Conservation (phyloP, 2,113 vertebrate genomes). For the Gnathonemus longibarbis region DNA sequence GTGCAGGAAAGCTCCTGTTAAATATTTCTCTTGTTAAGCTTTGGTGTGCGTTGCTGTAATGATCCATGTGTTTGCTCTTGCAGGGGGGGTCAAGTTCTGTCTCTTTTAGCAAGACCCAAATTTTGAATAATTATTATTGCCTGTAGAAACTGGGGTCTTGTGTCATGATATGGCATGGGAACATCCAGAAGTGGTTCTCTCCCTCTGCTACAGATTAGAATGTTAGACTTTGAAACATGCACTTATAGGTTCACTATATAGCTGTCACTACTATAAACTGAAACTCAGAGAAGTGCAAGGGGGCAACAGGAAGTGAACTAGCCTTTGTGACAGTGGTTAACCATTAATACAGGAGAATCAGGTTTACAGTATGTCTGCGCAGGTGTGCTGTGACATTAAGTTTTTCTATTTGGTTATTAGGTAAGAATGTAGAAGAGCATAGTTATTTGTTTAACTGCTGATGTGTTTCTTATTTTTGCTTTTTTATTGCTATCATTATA, state of each 20-base stretch:
- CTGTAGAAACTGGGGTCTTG: not conserved
- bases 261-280: not conserved
- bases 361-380: not conserved
- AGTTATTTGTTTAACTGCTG: not conserved
- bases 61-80: not conserved
- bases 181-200: not conserved
- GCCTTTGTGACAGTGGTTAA: conserved; percentile 10
- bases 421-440: not conserved
- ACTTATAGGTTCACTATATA: not conserved
- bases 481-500: not conserved
- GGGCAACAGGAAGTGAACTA: not conserved
- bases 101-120: not conserved
- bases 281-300: not conserved
- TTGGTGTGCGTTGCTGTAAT: not conserved
- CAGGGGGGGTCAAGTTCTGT: not conserved
- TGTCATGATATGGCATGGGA: not conserved
- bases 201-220: not conserved
- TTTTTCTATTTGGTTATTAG: not conserved
- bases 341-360: conserved; percentile 19
- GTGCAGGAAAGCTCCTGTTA: not conserved
- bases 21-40: not conserved
- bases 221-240: not conserved
- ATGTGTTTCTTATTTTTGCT: not conserved
- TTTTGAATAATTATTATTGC: not conserved
- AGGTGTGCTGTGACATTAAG: not conserved